Base-by-base conservation (phyloP, 2,797 vertebrate species). In the Gouania willdenowi region DNA sequence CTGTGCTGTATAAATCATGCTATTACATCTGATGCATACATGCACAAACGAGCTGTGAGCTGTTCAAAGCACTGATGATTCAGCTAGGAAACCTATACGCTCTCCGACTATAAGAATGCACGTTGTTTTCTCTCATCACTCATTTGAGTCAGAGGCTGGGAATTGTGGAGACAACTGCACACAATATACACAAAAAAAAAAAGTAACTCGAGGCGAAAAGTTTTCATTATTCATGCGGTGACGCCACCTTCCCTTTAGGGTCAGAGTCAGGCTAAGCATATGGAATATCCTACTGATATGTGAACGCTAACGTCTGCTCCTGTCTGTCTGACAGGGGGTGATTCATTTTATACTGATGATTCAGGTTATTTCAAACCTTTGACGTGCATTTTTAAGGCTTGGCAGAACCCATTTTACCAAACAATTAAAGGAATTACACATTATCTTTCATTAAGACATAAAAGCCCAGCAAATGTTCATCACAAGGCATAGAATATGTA, bases 191-290 rank as follows among this genome's bases (percentile, higher is more conserved):
- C 38, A 45, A 47, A 25, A 26, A 60, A 66, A 50, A 67, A 38
- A 14, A 36, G 31, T 35, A 42, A 42, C 35, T 17, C 12, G 29
- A 34, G 45, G 47, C 13, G 20, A 39, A 27, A 43, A 12, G 45
- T 53, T 62, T 65, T 44, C 30, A 66, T 77, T 68, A 61, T 64
- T 71, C 55, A 76, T 43, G 44, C 52, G 13, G 39, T 62, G 79
- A 77, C 51, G 52, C n/a, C 66, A 40, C 62, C 44, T 64, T 26
- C 31, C 25, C 52, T 32, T 17, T 15, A 55, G 76, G 34, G 44
- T 17, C 46, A 75, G 62, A 81, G 30, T 75, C 58, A 72, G 39
- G 26, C 50, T 32, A 41, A 27, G 39, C 39, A 32, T 25, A 41
- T 16, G 34, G 38, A 40, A 24, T 23, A 46, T 58, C 27, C 37